Evolutionary conservation across 2,888 invertebrate genomes (phyloP).

Genomic region (Plebejus anna): DNA sequence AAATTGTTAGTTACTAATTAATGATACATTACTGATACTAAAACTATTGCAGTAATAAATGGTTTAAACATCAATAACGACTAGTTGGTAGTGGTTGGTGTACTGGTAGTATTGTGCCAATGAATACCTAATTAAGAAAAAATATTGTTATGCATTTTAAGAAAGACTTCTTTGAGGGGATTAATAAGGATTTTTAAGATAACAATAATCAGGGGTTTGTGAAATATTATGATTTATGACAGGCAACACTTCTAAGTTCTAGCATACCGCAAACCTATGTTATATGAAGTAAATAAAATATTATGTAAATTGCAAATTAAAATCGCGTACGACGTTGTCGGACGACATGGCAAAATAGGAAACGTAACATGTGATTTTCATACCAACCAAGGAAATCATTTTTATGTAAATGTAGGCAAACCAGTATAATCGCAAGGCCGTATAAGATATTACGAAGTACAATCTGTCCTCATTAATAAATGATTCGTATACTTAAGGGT

Average conservation of each 20-base stretch:
- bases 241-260: background rate
- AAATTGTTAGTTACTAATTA: background rate
- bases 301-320: conserved; percentile 1
- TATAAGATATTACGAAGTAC: conserved; percentile 3
- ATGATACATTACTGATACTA: background rate
- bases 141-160: no score
- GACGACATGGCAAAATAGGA: conserved; percentile 12
- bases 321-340: conserved; percentile 2
- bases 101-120: background rate
- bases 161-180: background rate
- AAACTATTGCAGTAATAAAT: background rate
- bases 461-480: conserved; percentile 5
- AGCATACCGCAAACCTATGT: background rate
- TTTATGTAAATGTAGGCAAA: conserved; percentile 27
- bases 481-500: conserved; percentile 17
- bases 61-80: background rate
- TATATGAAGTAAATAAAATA: background rate
- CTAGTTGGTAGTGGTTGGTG: background rate
- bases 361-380: conserved; percentile 19
- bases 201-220: background rate
- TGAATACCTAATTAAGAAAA: background rate
- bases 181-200: background rate
- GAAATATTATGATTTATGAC: no score
- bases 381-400: conserved; percentile 25
- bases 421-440: conserved; percentile 23